phyloP scores from a whole-genome alignment of 37 sponge, comb jelly and placozoan species.

The Eunapius fragilis region DNA sequence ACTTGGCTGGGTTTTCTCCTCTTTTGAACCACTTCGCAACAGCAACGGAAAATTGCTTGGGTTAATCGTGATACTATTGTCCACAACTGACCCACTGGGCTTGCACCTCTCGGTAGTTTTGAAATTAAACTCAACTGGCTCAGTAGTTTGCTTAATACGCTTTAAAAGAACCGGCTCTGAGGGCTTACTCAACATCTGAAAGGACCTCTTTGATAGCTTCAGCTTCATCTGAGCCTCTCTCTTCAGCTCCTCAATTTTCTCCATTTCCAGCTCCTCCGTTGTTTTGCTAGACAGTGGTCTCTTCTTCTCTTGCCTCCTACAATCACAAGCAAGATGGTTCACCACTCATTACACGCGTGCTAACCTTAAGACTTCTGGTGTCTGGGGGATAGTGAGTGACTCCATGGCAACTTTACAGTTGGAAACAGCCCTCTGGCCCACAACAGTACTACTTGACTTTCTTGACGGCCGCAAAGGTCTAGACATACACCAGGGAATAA shows the following conservation, averaged over 20 bases:
- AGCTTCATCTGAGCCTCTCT: conserved; percentile 45
- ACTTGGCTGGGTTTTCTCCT: conserved; percentile 7
- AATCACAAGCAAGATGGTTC: not conserved
- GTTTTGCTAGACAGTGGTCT: conserved; percentile 17
- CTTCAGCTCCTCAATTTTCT: conserved; percentile 51
- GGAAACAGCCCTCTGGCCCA: not conserved
- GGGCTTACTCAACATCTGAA: conserved; percentile 33
- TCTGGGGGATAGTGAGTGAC: not conserved
- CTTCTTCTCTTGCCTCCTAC: conserved; percentile 4
- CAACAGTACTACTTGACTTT: not conserved
- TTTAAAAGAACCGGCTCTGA: conserved; percentile 29
- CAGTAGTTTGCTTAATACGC: conserved; percentile 33
- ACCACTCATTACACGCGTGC: not conserved
- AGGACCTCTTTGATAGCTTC: conserved; percentile 48
- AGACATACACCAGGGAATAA: not conserved
- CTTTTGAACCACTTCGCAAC: conserved; percentile 23
- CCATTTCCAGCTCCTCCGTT: conserved; percentile 67
- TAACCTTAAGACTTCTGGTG: not conserved
- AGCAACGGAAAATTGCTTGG: conserved; percentile 35
- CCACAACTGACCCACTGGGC: not conserved
- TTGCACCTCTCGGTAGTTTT: conserved; percentile 12
- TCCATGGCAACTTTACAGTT: not conserved
- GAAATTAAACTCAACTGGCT: conserved; percentile 64
- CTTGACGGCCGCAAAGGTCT: not conserved
- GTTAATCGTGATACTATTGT: not conserved